A percentile compares a stretch with the other conserved stretches of the same genome.
phyloP scores from a whole-genome alignment of 2,888 invertebrate genomes.

The Syritta pipiens region DNA sequence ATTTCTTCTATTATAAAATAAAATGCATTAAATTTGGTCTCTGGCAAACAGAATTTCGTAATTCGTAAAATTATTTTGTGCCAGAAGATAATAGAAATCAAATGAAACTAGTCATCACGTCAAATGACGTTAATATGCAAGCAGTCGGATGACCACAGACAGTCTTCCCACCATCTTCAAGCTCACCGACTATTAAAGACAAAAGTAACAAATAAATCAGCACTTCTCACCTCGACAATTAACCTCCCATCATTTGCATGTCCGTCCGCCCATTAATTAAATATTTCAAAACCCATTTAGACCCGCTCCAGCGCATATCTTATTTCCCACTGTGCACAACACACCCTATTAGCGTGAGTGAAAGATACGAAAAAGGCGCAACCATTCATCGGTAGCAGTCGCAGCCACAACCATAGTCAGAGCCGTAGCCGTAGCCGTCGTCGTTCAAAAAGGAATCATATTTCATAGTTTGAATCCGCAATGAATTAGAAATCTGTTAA shows the following conservation, averaged over 20 bases:
- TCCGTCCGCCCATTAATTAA: slow-evolving; percentile 10
- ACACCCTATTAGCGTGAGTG: slow-evolving; percentile 21
- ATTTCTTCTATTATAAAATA: too few relatives aligned
- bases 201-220: too few relatives aligned
- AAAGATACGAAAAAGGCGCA: slow-evolving; percentile 12
- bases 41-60: too few relatives aligned
- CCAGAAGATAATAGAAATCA: too few relatives aligned
- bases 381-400: slow-evolving; percentile 24
- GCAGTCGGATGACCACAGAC: too few relatives aligned
- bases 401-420: too few relatives aligned
- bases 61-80: too few relatives aligned
- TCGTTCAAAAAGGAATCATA: slow-evolving; percentile 59
- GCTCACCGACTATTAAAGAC: too few relatives aligned
- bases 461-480: slow-evolving; percentile 67
- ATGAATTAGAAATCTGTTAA: slow-evolving; percentile 69
- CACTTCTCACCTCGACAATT: slow-evolving; percentile 10
- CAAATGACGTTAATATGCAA: too few relatives aligned
- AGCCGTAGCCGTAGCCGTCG: not conserved
- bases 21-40: too few relatives aligned
- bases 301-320: slow-evolving; percentile 29
- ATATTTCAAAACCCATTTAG: slow-evolving; percentile 5
- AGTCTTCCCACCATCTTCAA: too few relatives aligned
- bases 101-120: too few relatives aligned
- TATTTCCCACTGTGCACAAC: slow-evolving; percentile 17
- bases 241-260: not conserved